Conservation (phyloP, 1,140 invertebrate genomes). For the Apis florea region DNA sequence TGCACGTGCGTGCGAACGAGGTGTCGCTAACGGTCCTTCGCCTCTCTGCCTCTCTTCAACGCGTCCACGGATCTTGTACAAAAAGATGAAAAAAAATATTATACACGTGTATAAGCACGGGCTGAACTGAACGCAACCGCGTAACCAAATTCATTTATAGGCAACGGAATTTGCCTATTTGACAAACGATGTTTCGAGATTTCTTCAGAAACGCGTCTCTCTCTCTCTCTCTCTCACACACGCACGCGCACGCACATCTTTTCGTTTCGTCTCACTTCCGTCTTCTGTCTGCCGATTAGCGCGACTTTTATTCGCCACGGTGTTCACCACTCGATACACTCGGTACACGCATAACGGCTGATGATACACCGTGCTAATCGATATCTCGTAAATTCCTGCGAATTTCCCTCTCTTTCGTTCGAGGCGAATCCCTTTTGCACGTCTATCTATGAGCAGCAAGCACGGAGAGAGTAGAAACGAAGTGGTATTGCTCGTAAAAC, state of each 20-base stretch:
- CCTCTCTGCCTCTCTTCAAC: slow-evolving; percentile 37
- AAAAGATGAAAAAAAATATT: slow-evolving; percentile 52
- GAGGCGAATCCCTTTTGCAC: not conserved
- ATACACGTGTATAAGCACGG: not conserved
- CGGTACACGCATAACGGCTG: not conserved
- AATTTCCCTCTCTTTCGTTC: not conserved
- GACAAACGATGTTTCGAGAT: too few relatives aligned
- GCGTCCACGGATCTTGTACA: slow-evolving; percentile 30
- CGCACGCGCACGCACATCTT: too few relatives aligned
- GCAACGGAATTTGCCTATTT: not conserved
- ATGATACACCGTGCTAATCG: slow-evolving; percentile 26
- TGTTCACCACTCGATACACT: not conserved
- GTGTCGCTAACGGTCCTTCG: slow-evolving; percentile 61
- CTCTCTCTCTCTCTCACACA: slow-evolving; percentile 9
- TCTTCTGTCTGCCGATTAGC: too few relatives aligned
- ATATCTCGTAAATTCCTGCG: slow-evolving; percentile 19
- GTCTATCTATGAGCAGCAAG: not conserved
- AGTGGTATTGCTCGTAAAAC: not conserved
- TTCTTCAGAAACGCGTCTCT: slow-evolving; percentile 29
- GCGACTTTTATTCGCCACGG: not conserved
- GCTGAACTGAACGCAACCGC: slow-evolving; percentile 21
- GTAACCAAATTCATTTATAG: slow-evolving; percentile 35
- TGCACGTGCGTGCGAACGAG: slow-evolving; percentile 58
- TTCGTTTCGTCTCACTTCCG: not conserved
- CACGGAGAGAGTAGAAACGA: not conserved